These are phyloP conservation scores for Malacoraja senta DNA, from an alignment of 2,797 vertebrate genomes.

Conservation along the genomic window DNA sequence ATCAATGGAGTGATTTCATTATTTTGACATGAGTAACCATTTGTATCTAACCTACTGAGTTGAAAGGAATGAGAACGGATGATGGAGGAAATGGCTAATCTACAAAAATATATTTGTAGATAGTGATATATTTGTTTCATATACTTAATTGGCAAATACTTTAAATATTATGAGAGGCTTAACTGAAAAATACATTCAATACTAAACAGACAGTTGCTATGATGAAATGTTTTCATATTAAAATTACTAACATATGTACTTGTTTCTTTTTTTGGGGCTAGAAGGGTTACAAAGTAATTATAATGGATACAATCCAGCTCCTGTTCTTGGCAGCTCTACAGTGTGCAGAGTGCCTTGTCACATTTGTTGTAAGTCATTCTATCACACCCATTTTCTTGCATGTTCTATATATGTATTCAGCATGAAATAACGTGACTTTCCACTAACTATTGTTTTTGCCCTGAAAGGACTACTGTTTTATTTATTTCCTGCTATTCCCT, in stretches of 20 bases:
- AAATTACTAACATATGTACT: slow-evolving; percentile 41
- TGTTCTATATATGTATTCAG: slow-evolving; percentile 39
- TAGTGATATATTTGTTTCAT: neutral
- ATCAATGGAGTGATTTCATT: neutral
- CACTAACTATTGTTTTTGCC: slow-evolving; percentile 40
- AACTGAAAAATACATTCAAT: neutral
- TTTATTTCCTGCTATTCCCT: slow-evolving; percentile 47
- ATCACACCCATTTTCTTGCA: slow-evolving; percentile 47
- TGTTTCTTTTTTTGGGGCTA: slow-evolving; percentile 50
- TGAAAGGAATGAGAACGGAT: neutral
- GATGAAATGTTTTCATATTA: neutral
- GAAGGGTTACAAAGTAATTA: slow-evolving; percentile 52
- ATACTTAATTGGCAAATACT: neutral
- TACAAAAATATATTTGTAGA: neutral
- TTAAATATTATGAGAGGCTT: neutral
- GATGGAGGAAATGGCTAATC: neutral
- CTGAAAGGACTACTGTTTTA: slow-evolving; percentile 46
- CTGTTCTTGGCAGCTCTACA: slow-evolving; percentile 54
- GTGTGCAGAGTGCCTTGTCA: slow-evolving; percentile 65
- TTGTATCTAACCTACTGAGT: neutral
- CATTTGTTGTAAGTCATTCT: slow-evolving; percentile 67
- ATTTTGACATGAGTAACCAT: neutral
- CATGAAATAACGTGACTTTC: slow-evolving; percentile 42
- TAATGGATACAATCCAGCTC: slow-evolving; percentile 55
- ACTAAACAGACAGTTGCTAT: neutral